Evolutionary conservation across 1,140 invertebrate genomes (phyloP), one percentile per base, ranked within the genome.

Genomic region (Mesaphorura yosii): DNA sequence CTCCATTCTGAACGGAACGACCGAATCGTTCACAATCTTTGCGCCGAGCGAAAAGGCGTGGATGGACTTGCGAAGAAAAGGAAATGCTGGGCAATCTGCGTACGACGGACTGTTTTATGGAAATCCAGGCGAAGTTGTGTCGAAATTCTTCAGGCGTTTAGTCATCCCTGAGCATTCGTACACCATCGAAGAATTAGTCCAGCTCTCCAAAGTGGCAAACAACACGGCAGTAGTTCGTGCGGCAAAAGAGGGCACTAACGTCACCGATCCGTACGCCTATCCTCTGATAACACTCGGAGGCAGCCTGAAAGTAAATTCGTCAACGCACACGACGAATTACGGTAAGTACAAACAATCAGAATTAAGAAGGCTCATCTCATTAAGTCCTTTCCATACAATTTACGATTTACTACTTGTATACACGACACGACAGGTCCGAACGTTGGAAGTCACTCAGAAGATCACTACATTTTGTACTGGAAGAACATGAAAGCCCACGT

Each of bases 31-130:
- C 67, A 95, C 90, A 1, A 90, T 86, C 66, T 92, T 95, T 66
- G 89, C 88, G 1, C 89, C 91, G 1, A 74, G 82, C 10, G 81
- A 95, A 64, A 79, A 79, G 57, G 91, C 88, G n/a, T 95, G 86
- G 86, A 70, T 78, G 22, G 75, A 78, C 48, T 77, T 83, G 48
- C 75, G 79, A 65, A 72, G 78, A 38, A 73, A 74, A 39, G 78
- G 78, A 63, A n/a, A n/a, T n/a, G n/a, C n/a, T n/a, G n/a, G n/a
- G n/a, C 84, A 85, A 2, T 83, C 85, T 14, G 75, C 79, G 1
- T 78, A 83, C 66, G 88, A 86, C 68, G 86, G 85, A 15, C 25
- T n/a, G 19, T 10, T 12, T 46, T 27, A 46, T 48, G 10, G 29
- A 46, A 10, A 10, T 4, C 6, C 7, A 10, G 27, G 27, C 25